Evolutionary conservation across 2,797 vertebrate genomes (phyloP).

Genomic region (Urocyon cinereoargenteus): DNA sequence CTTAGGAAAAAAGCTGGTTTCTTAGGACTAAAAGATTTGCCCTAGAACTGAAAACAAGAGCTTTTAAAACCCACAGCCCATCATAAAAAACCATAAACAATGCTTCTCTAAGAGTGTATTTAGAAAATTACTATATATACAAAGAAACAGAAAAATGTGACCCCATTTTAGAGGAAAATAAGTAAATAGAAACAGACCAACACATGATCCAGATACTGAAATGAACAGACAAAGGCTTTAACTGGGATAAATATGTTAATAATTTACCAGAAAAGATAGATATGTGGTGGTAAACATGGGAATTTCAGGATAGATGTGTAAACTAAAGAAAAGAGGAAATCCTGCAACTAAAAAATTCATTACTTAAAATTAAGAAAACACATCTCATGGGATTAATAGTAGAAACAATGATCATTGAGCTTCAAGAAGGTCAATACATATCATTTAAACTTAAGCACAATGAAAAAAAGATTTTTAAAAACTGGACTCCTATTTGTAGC

Average conservation of each 20-base stretch:
- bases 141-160: conserved; percentile 9
- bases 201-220: background rate
- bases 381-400: background rate
- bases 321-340: conserved; percentile 16
- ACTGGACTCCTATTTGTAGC: background rate
- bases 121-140: background rate
- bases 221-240: background rate
- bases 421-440: background rate
- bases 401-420: background rate
- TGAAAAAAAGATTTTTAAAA: background rate
- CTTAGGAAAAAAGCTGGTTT: background rate
- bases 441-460: background rate
- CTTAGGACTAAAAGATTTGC: background rate
- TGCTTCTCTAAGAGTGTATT: background rate
- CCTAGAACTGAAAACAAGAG: background rate
- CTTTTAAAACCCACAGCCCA: background rate
- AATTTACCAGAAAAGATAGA: background rate
- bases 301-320: conserved; percentile 20
- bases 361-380: background rate
- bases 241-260: background rate
- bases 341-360: background rate
- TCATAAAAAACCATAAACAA: background rate
- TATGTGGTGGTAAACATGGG: background rate
- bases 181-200: background rate
- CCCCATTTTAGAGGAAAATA: background rate